Percentiles rank a stretch among this genome's conserved stretches.
Evolutionary conservation across 2,888 invertebrate genomes (phyloP).

Genomic region (Scaptomyza flava): DNA sequence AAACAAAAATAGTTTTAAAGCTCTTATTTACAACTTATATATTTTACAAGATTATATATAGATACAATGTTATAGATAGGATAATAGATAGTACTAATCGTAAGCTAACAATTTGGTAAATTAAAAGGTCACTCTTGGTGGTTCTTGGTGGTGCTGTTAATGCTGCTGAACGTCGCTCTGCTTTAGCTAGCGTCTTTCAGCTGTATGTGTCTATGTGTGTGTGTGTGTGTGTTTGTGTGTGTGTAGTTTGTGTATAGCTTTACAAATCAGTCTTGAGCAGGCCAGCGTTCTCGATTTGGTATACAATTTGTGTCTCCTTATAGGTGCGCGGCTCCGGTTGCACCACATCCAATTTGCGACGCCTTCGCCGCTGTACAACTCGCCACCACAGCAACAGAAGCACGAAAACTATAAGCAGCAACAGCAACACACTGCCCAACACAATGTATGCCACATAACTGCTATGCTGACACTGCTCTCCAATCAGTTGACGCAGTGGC

Average conservation of each 20-base stretch:
- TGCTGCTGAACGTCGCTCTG: slow-evolving; percentile 26
- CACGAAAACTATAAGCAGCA: slow-evolving; percentile 84
- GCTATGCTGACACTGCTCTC: slow-evolving; percentile 72
- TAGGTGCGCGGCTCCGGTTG: slow-evolving; percentile 93
- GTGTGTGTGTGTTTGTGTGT: slow-evolving; percentile 21
- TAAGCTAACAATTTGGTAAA: slow-evolving; percentile 70
- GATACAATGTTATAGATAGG: slow-evolving; percentile 17
- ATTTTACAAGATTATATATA: slow-evolving; percentile 5
- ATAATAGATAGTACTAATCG: slow-evolving; percentile 24
- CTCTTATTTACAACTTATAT: slow-evolving; percentile 41
- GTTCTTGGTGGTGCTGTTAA: slow-evolving; percentile 43
- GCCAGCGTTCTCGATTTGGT: slow-evolving; percentile 93
- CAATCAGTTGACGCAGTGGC: slow-evolving; percentile 77
- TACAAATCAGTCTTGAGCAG: slow-evolving; percentile 91
- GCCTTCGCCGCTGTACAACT: slow-evolving; percentile 86
- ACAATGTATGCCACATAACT: slow-evolving; percentile 84
- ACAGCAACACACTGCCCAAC: slow-evolving; percentile 84
- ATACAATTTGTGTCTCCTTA: slow-evolving; percentile 93
- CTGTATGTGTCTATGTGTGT: slow-evolving; percentile 47
- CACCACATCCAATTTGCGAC: slow-evolving; percentile 88
- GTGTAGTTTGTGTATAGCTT: slow-evolving; percentile 31
- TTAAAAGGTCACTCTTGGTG: slow-evolving; percentile 76
- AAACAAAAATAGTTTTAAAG: not conserved
- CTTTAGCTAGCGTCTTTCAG: slow-evolving; percentile 68
- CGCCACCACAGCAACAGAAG: slow-evolving; percentile 84